Base-by-base conservation (phyloP, 2,797 vertebrate genomes). In the Eulemur albifrons region DNA sequence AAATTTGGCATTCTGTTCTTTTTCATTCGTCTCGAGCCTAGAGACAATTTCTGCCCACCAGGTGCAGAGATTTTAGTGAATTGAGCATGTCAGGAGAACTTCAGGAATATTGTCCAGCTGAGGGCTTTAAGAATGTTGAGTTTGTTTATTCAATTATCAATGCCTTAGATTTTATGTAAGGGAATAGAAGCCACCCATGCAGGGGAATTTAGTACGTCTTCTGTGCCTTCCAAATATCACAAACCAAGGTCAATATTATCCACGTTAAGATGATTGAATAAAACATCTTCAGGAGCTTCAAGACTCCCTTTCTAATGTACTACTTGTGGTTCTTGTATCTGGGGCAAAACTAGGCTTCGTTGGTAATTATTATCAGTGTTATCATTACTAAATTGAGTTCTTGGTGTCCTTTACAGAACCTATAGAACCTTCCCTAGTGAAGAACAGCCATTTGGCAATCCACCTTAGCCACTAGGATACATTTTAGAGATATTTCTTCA, bases 341-440 rank as follows among this genome's bases (percentile, higher is more conserved):
- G n/a, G 65, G 32, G 57, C 70, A 88, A 48, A 96, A 21, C 59
- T 69, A n/a, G 23, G 70, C 35, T 73, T 43, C 17, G 70, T 32
- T 72, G 30, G 86, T 87, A 91, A 90, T 85, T 93, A 80, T 65
- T 96, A 65, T n/a, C 30, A 63, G 3, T 73, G 4, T 97, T 82
- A 9, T 89, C 65, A 92, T 93, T 93, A 92, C 27, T 75, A 69
- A 95, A 76, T 72, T 92, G 80, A 25, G 23, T 75, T 85, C 63
- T 77, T 43, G 21, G 30, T 65, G 3, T 63, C 67, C 61, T 85
- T 96, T 88, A 52, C n/a, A 84, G 65, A 90, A 88, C 32, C n/a
- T 76, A 20, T 40, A 38, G 30, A 69, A 61, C 11, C 7, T 72
- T 85, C 23, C 14, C 27, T 79, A 75, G 35, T 80, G 30, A 96